Evolutionary conservation across 2,797 vertebrate genomes (phyloP), one percentile per base, ranked within the genome.

Genomic region (Chlorospingus flavigularis): DNA sequence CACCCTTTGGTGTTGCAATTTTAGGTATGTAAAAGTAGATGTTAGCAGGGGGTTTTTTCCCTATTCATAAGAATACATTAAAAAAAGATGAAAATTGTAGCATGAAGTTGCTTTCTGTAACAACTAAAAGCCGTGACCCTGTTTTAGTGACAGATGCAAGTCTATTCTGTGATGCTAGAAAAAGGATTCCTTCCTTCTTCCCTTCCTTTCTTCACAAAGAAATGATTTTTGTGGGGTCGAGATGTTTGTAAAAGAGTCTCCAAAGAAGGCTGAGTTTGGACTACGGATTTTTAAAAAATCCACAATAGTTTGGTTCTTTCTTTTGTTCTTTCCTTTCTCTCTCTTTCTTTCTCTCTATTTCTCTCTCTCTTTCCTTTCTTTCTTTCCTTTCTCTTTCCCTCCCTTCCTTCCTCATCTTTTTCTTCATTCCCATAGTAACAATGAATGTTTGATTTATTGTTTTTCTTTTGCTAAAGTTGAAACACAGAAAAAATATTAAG

Each of bases 1-100:
- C 98, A 98, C 98, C 98, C 98, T 98, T 98, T 97, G 98, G 98
- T 98, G 98, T 98, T 98, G 92, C 97, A 98, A 98, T 99, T 98
- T 99, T 98, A 98, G 98, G 98, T 98, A 98, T 98, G 98, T 99
- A 98, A 98, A 98, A 98, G 98, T 98, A 98, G 98, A 98, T 99
- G 98, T 99, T 98, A 98, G 98, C 98, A 97, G 98, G 97, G 96
- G 63, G 95, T 97, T 98, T 98, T 98, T 98, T 97, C 97, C 85
- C 98, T 98, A 98, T 97, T 98, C 95, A 96, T 98, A 98, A 98
- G 97, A 98, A 97, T 98, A 97, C 98, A 95, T 96, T 95, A 97
- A 35, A 98, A 98, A 98, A 98, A 97, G 97, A 98, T 95, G 97
- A 97, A 97, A 98, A 97, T 98, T 97, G 97, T 97, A 98, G 98